Percentiles rank a stretch among this genome's conserved stretches.
These are phyloP conservation scores for Dryococelus australis DNA, from an alignment of 2,888 invertebrate species.

Conservation along the genomic window DNA sequence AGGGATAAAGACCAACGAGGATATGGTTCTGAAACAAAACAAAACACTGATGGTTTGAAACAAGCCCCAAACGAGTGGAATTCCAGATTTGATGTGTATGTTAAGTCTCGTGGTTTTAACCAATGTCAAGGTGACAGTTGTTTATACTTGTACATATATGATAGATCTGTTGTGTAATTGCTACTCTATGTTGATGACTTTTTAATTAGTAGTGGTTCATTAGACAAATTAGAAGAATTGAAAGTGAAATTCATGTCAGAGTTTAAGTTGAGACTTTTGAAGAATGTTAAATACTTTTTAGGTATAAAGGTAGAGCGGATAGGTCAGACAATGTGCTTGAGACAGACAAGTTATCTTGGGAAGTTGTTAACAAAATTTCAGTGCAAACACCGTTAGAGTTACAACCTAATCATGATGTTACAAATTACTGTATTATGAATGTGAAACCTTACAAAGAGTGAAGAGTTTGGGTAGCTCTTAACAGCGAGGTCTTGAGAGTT, in stretches of 20 bases:
- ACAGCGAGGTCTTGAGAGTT: too few relatives aligned
- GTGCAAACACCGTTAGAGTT: neutral
- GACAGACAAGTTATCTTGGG: neutral
- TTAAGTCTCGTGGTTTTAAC: neutral
- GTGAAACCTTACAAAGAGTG: neutral
- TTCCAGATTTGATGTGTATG: neutral
- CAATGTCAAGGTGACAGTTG: neutral
- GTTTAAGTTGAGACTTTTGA: neutral
- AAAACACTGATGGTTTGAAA: neutral
- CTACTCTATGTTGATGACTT: neutral
- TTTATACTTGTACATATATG: neutral
- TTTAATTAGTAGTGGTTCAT: neutral
- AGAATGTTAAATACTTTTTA: neutral
- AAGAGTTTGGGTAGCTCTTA: too few relatives aligned
- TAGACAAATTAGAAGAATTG: neutral
- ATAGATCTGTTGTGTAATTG: neutral
- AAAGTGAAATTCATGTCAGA: neutral
- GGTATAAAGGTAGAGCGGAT: too few relatives aligned
- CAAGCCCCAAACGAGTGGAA: neutral
- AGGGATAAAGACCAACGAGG: neutral
- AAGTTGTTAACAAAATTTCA: neutral
- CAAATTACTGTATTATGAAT: neutral
- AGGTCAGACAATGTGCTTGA: too few relatives aligned
- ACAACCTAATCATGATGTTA: neutral
- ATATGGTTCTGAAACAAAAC: neutral